Conservation (phyloP, 2,113 vertebrate genomes). For the Antechinus stuartii region DNA sequence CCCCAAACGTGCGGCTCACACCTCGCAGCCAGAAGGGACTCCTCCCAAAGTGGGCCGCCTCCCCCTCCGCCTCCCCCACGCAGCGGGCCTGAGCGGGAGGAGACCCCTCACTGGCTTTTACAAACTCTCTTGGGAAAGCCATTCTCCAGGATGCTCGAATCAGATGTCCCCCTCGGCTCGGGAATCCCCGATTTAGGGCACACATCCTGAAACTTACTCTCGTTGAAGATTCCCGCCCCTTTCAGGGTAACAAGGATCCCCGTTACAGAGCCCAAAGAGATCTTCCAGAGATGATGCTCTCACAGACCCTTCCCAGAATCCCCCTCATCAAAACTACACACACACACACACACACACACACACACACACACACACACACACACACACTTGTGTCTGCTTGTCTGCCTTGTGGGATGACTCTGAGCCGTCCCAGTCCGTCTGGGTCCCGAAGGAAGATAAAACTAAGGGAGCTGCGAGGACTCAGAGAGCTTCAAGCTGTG, state of each 20-base stretch:
- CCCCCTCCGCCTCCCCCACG: neutral
- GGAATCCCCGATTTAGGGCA: neutral
- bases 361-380: too few species aligned
- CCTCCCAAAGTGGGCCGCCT: neutral
- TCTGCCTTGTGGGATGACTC: neutral
- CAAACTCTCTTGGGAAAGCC: neutral
- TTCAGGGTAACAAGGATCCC: neutral
- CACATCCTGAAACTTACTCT: neutral
- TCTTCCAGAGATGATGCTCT: accelerated
- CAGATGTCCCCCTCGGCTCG: neutral
- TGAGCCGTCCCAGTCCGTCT: neutral
- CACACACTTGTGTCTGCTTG: too few species aligned
- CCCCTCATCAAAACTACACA: neutral
- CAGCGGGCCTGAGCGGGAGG: neutral
- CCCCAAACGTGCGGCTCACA: neutral
- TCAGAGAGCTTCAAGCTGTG: neutral
- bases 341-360: too few species aligned
- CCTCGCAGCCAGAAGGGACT: neutral
- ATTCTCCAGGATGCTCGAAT: neutral
- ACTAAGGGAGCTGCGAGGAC: neutral
- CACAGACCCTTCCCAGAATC: neutral
- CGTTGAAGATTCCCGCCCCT: neutral
- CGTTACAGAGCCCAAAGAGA: neutral
- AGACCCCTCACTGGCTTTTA: neutral
- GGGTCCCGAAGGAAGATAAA: neutral